These are phyloP conservation scores for Sparus aurata DNA, from an alignment of 2,797 vertebrate species.

Conservation along the genomic window DNA sequence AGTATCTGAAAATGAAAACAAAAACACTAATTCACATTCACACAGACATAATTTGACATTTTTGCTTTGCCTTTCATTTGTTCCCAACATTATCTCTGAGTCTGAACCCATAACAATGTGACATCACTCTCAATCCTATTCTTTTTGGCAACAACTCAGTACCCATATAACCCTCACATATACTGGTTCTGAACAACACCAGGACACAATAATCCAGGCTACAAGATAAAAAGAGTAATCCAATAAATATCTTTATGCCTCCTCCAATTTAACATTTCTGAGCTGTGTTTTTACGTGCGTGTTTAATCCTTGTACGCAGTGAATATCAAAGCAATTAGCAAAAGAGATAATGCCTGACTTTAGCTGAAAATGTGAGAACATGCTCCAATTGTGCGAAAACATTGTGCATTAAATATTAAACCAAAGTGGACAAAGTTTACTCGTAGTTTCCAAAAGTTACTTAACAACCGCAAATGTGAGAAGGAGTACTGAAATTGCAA, in stretches of 20 bases:
- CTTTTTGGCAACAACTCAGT: conserved; percentile 61
- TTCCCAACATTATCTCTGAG: not conserved
- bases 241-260: not conserved
- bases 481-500: not conserved
- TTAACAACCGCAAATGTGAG: conserved; percentile 6
- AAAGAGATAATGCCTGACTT: conserved; percentile 19
- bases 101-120: not conserved
- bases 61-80: conserved; percentile 12
- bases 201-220: conserved; percentile 30
- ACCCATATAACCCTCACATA: conserved; percentile 29
- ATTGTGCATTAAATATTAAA: conserved; percentile 47
- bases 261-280: not conserved
- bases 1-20: conserved; percentile 18
- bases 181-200: conserved; percentile 19
- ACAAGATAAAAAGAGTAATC: not conserved
- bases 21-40: conserved; percentile 42
- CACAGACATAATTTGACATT: conserved; percentile 19
- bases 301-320: conserved; percentile 22
- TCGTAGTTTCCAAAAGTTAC: conserved; percentile 3
- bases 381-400: conserved; percentile 54
- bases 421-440: not conserved
- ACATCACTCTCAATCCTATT: conserved; percentile 1
- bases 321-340: conserved; percentile 31
- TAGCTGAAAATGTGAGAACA: conserved; percentile 50
- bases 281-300: conserved; percentile 29